A percentile compares a stretch with the other conserved stretches of the same genome.
Evolutionary conservation across 1,140 invertebrate species (phyloP).

Genomic region (Galendromus occidentalis): DNA sequence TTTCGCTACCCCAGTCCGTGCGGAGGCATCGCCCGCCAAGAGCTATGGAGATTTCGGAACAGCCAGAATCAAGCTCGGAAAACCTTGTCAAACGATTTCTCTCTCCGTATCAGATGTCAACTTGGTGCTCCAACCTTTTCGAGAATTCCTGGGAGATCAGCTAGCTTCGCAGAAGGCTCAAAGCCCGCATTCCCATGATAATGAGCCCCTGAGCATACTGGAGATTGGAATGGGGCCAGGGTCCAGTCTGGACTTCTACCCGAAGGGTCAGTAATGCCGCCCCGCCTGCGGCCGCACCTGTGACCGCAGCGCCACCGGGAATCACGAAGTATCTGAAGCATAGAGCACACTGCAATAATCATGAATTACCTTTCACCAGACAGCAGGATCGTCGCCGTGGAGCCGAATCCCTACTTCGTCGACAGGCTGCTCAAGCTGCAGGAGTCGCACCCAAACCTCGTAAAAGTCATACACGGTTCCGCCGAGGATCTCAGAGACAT

Average conservation of each 20-base stretch:
- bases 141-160: background rate
- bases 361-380: background rate
- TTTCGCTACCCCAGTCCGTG: no score
- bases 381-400: background rate
- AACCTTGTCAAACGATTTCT: background rate
- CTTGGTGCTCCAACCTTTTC: background rate
- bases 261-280: background rate
- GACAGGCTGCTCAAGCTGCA: background rate
- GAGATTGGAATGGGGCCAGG: conserved; percentile 19
- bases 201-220: background rate
- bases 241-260: conserved; percentile 16
- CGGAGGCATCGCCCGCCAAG: no score
- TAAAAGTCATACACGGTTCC: conserved; percentile 19
- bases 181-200: background rate
- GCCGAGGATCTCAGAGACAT: conserved; percentile 26
- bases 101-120: background rate
- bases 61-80: no score
- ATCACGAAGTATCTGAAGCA: no score
- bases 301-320: no score
- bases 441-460: conserved; percentile 13
- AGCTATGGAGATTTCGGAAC: no score
- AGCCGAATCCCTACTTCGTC: background rate
- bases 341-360: no score
- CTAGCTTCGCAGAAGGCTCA: background rate
- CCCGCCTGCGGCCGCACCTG: no score